These are phyloP conservation scores for Bergia puertoricense DNA, from an alignment of 92 coral and sea anemone genomes.

Conservation along the genomic window DNA sequence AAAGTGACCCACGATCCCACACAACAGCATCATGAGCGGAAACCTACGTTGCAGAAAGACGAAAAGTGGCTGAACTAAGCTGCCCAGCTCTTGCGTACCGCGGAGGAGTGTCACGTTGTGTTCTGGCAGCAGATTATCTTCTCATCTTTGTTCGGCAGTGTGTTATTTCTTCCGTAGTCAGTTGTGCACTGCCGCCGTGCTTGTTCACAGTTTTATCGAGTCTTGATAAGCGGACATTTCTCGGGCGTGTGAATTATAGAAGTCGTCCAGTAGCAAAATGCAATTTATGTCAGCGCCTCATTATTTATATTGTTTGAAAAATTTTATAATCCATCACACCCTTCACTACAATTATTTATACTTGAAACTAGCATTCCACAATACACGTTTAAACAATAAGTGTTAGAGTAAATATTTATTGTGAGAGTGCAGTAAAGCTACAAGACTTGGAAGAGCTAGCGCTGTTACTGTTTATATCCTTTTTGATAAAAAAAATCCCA, in stretches of 20 bases:
- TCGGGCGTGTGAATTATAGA: neutral
- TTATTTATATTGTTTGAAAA: neutral
- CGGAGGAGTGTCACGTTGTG: neutral
- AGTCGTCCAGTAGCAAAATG: neutral
- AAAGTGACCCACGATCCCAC: conserved; percentile 72
- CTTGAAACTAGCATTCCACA: neutral
- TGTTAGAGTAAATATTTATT: too few species aligned
- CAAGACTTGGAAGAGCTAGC: too few species aligned
- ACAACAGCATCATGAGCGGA: conserved; percentile 40
- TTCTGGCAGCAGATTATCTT: neutral
- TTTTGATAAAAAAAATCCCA: too few species aligned
- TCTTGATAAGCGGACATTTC: neutral
- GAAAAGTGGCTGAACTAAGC: conserved; percentile 17
- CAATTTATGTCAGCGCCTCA: neutral
- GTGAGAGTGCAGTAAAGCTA: too few species aligned
- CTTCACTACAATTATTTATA: neutral
- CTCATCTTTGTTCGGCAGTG: neutral
- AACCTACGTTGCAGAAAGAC: conserved; percentile 2
- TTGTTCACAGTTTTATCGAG: neutral
- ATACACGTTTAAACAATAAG: too few species aligned
- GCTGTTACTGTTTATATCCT: too few species aligned
- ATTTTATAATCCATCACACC: neutral
- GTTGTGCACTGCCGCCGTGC: too few species aligned
- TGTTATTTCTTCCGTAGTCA: too few species aligned
- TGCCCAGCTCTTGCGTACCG: neutral